Base-by-base conservation (phyloP, 2,797 vertebrate genomes). In the Poeciliopsis infans region DNA sequence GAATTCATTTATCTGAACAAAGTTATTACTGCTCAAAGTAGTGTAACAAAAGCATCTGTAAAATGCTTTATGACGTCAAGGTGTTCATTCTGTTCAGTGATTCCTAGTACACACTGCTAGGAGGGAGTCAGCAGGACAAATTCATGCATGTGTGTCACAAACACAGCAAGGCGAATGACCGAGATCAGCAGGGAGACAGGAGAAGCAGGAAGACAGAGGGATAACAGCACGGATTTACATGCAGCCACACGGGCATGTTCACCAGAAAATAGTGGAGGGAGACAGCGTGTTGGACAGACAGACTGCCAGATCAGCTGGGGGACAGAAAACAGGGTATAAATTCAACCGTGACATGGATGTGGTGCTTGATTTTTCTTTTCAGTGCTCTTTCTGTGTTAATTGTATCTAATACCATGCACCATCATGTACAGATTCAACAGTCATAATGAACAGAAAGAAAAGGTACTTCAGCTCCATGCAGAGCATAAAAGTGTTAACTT, bases 71-170 rank as follows among this genome's bases (percentile, higher is more conserved):
- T 39, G 16, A 11, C 41, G 64, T 68, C 25, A 68, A 41, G 20
- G 36, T 41, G 64, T 39, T 68, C 20, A 36, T 15, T 64, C 68
- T 70, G 47, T 57, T 68, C 7, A 4, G 31, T 47, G 7, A 25
- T 2, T 33, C 57, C 31, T 71, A 66, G 79, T 51, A 53, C 55
- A 46, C 2, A 7, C 16, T 68, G 71, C 41, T 81, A 79, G 78
- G 78, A 80, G 69, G 76, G 74, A 80, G 71, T 55, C 79, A 11
- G 78, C 72, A 12, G 51, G 61, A 81, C 80, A 28, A 66, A 85
- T 86, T 75, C 76, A 86, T 81, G 83, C 77, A 51, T 75, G 79
- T 75, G 75, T 87, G 76, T 73, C 28, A 73, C 36, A 0, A 49
- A 55, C 73, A 31, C 77, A 79, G 81, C 66, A n/a, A 71, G 80